Evolutionary conservation across 1,140 invertebrate genomes (phyloP), one percentile per base, ranked within the genome.

Genomic region (Delia radicum): DNA sequence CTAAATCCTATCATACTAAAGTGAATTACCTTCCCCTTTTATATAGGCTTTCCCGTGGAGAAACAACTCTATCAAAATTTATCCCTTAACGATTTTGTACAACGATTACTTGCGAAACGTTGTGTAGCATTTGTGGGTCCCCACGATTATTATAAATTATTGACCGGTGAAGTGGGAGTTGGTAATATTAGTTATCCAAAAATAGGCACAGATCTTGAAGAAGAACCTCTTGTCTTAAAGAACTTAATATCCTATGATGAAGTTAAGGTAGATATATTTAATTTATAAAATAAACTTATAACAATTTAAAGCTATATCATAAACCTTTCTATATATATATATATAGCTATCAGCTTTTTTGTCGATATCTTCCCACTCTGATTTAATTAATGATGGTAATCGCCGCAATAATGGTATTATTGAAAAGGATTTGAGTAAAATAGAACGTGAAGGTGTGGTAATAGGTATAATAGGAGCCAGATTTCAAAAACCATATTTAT

Each of bases 331-430:
- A n/a, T n/a, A n/a, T n/a, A n/a, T n/a, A n/a, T n/a, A n/a, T n/a
- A n/a, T 82, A 4, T 81, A 85, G 81, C 77, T 92, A 2, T 91
- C 91, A 0, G 88, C 91, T 0, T 86, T 91, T 80, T 86, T 92
- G 15, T 88, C 88, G 26, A 85, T 91, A 4, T 91, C 91, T 10
- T 91, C 90, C 0, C 87, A 88, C 74, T 90, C 89, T 2, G 89
- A 89, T 78, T 92, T 92, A 78, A 89, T 92, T 63, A 92, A 92
- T 76, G 88, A 91, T 79, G 91, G 91, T 2, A 84, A 87, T n/a
- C 86, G 91, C 21, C 83, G 87, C 13, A 92, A 92, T 78, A 80
- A 80, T 61, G 91, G 90, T 2, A 80, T 87, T 2, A 82, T 89
- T 0, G 77, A 81, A 1, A 63, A 0, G 6, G 48, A 79, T 55